Conservation (phyloP, 2,888 invertebrate genomes). For the Drosophila differens region DNA sequence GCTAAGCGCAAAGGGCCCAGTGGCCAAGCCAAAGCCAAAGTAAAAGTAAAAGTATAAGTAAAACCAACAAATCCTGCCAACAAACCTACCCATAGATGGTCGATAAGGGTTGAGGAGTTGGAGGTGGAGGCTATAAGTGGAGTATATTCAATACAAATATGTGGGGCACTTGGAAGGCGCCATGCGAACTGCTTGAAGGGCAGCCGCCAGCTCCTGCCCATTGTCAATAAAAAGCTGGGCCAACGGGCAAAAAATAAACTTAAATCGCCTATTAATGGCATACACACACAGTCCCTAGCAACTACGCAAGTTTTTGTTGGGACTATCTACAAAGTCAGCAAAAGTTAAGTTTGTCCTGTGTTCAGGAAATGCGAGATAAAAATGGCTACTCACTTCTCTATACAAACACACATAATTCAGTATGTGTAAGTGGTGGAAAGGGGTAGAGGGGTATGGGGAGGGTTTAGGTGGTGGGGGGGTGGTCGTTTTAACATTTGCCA, state of each 20-base stretch:
- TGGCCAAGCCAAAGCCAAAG: conserved; percentile 48
- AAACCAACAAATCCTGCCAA: conserved; percentile 46
- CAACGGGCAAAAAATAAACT: conserved; percentile 75
- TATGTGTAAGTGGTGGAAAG: background rate
- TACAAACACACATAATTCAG: conserved; percentile 2
- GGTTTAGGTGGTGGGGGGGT: background rate
- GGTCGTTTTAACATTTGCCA: conserved; percentile 31
- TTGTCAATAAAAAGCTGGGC: conserved; percentile 68
- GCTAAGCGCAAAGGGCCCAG: conserved; percentile 41
- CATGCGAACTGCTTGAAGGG: conserved; percentile 32
- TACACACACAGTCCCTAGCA: background rate
- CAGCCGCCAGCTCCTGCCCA: conserved; percentile 28
- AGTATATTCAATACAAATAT: conserved; percentile 25
- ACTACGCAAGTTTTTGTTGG: conserved; percentile 45
- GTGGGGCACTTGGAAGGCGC: conserved; percentile 36
- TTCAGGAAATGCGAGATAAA: conserved; percentile 49
- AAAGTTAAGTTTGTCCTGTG: conserved; percentile 68
- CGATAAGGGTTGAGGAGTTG: background rate
- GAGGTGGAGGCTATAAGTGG: background rate
- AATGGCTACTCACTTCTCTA: conserved; percentile 37
- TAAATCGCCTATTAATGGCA: conserved; percentile 77
- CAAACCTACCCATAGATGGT: conserved; percentile 14
- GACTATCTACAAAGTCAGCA: conserved; percentile 71
- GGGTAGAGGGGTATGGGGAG: background rate
- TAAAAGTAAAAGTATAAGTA: conserved; percentile 38